Evolutionary conservation across 1,140 invertebrate species (phyloP).

Genomic region (Dendroctonus valens): DNA sequence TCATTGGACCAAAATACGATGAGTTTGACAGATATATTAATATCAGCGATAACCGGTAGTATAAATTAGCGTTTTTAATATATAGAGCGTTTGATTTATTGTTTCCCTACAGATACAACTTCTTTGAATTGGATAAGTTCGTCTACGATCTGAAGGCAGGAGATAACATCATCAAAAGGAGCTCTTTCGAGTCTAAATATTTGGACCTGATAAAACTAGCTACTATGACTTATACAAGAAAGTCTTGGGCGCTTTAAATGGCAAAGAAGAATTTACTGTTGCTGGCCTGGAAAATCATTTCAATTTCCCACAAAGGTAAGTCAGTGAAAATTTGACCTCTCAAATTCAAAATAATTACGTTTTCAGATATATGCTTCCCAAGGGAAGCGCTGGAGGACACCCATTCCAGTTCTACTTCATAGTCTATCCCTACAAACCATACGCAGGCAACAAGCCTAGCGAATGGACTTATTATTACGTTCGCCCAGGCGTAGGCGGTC

Average conservation of each 20-base stretch:
- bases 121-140: constrained; percentile 55
- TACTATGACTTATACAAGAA: constrained; percentile 59
- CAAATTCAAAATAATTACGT: background rate
- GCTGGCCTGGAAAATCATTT: constrained; percentile 55
- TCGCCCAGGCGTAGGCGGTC: constrained; percentile 51
- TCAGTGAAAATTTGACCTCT: background rate
- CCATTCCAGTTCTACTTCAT: constrained; percentile 65
- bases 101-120: constrained; percentile 47
- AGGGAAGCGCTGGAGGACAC: constrained; percentile 63
- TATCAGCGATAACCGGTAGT: constrained; percentile 52
- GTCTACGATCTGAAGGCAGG: constrained; percentile 59
- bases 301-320: constrained; percentile 36
- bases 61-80: constrained; percentile 40
- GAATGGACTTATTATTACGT: constrained; percentile 39
- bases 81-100: background rate
- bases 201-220: constrained; percentile 62
- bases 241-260: constrained; percentile 56
- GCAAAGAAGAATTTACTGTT: constrained; percentile 52
- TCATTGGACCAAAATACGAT: constrained; percentile 69
- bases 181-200: constrained; percentile 64
- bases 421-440: constrained; percentile 55
- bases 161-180: constrained; percentile 65
- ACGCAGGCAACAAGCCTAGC: constrained; percentile 20
- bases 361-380: constrained; percentile 58
- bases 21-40: constrained; percentile 54